Conservation (phyloP, 2,888 invertebrate species). For the Galeruca laticollis region DNA sequence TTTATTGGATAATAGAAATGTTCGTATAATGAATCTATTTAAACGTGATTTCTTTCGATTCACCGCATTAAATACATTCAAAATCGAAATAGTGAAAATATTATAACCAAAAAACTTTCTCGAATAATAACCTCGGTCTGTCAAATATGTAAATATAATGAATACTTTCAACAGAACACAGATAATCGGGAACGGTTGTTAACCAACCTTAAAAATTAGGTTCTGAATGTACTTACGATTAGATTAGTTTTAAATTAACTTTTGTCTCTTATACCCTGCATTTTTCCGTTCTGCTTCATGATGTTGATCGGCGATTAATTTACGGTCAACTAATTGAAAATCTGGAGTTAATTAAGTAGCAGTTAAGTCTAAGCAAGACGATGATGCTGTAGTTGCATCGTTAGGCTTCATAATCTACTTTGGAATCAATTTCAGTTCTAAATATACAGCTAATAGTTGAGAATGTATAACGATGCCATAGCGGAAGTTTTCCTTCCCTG, state of each 20-base stretch:
- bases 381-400: constrained; percentile 47
- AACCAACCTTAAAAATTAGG: not conserved
- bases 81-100: too few relatives aligned
- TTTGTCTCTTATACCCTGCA: not conserved
- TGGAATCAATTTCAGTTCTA: constrained; percentile 59
- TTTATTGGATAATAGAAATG: too few relatives aligned
- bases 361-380: constrained; percentile 37
- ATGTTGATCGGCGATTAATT: constrained; percentile 44
- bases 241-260: constrained; percentile 8
- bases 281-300: constrained; percentile 18
- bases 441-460: constrained; percentile 46
- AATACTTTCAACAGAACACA: too few relatives aligned
- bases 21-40: too few relatives aligned
- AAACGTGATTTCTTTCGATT: too few relatives aligned
- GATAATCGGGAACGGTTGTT: constrained; percentile 3
- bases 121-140: too few relatives aligned
- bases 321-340: constrained; percentile 55
- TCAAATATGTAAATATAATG: too few relatives aligned
- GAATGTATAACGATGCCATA: constrained; percentile 23
- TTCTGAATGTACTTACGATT: not conserved
- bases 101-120: too few relatives aligned
- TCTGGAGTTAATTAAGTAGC: constrained; percentile 47
- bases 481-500: not conserved
- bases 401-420: constrained; percentile 57
- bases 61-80: too few relatives aligned